Base-by-base conservation (phyloP, 2,113 vertebrate genomes). In the Nothoprocta perdicaria region DNA sequence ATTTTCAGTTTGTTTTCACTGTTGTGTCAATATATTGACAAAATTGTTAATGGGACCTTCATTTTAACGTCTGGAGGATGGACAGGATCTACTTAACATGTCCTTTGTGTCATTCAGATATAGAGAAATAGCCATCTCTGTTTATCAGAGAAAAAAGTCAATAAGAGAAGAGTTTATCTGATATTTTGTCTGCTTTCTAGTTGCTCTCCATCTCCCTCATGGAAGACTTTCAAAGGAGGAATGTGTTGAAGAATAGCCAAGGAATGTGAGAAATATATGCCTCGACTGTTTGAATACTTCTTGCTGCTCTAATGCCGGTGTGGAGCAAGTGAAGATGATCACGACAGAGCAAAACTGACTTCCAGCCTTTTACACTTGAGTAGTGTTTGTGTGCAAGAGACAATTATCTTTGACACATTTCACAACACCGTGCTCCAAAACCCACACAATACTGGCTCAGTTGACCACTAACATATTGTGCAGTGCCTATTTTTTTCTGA, bases 391-490 rank as follows among this genome's bases (percentile, higher is more conserved):
- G 12, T 86, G 21, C 29, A 63, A 10, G 31, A 29, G 71, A 88
- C 50, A 18, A 31, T 88, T 88, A 74, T 62, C n/a, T 67, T 66
- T 78, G 74, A 69, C 58, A 31, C 9, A 3, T 4, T 10, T 27
- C 38, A 15, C 46, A 78, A 38, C 0, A 0, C 29, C 12, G 14
- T 63, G 7, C 14, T 66, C 35, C 50, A 41, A 69, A 88, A 58
- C 23, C 29, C 26, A 7, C 1, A 2, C 1, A 3, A 26, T 2
- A 2, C 17, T 92, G 74, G 12, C 43, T 92, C 61, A 41, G 7
- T 35, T 58, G 68, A 71, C 29, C 66, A 23, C 21, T 57, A 38
- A 57, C n/a, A 68, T 62, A 46, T 19, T 53, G 22, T 12, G 46
- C 23, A 78, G 12, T 52, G 29, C 17, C 45, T 50, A 57, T 3